Evolutionary conservation across 2,888 invertebrate genomes (phyloP), one percentile per base, ranked within the genome.

Genomic region (Drosophila anomalipes): DNA sequence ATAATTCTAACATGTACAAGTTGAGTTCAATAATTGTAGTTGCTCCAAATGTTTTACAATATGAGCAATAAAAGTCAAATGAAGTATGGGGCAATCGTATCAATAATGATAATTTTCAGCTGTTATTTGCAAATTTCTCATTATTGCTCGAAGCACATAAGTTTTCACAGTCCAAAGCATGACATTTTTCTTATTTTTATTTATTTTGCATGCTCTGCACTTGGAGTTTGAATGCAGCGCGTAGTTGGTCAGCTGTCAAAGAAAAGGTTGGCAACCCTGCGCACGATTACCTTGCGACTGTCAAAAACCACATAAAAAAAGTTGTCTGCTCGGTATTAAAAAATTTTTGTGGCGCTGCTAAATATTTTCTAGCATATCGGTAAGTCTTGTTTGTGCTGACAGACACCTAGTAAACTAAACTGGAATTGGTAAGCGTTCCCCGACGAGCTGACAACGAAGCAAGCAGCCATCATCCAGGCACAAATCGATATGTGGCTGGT

Each of bases 341-440:
- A 79, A 74, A 60, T 67, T 70, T 37, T 61, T 74, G 80, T 71
- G 71, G 83, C 81, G 86, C 83, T 80, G 83, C 73, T 68, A 82
- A 83, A 86, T 91, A 91, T 86, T 88, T 91, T 88, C 81, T 70
- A 84, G 77, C 82, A 71, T 84, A 82, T 83, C 79, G 92, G 91
- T 91, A 91, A 79, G 79, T 85, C 74, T 57, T 54, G 51, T 49
- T 72, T 60, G 1, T 30, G 19, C 16, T 47, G 39, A 14, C 32
- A 35, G 16, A 47, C 4, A 26, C 16, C 14, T 3, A 1, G 32
- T 14, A 6, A 10, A 12, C 9, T 32, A 0, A 4, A 6, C 1
- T 49, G 1, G 1, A 19, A 53, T 41, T 65, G 28, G 10, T 41
- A 53, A 51, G 53, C 30, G 16, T 12, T 26, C 0, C 16, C 19